Base-by-base conservation (phyloP, 92 coral and sea anemone genomes). In the Muricea muricata region DNA sequence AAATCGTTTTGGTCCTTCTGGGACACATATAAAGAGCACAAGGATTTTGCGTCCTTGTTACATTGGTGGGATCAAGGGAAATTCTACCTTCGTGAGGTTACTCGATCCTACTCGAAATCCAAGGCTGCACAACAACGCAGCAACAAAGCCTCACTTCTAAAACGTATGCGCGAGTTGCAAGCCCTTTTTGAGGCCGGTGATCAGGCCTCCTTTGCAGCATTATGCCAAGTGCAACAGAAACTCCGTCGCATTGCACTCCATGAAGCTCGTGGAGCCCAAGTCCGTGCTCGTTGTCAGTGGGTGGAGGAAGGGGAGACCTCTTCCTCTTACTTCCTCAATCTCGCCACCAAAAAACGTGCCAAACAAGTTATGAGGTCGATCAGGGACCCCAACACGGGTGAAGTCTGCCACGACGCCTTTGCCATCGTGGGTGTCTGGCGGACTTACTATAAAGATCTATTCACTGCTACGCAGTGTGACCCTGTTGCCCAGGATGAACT, bases 41-140 rank as follows among this genome's bases (percentile, higher is more conserved):
- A 0, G 8, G 79, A 67, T 30, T 67, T 83, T 20, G 20, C 10
- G 20, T 68, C 79, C 37, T 55, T 80, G 14, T 26, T 60, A 18
- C 72, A 83, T 37, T 83, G 87, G 87, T 83, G 87, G 87, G 87
- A 83, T 32, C 28, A 29, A 35, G 87, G 87, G 18, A 83, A 83
- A 39, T 72, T 70, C 42, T 83, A 83, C 26, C 45, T 83, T 1
- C 55, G 48, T 20, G 87, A 39, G 41, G 4, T 83, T 18, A 46
- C 87, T 6, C 78, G n/a, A n/a, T n/a, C n/a, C n/a, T n/a, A n/a
- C n/a, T n/a, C n/a, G n/a, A n/a, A n/a, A n/a, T n/a, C n/a, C n/a
- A n/a, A n/a, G n/a, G n/a, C n/a, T 71, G 2, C 45, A 25, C 55
- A 23, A 21, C 37, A 29, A 26, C 48, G 25, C 23, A n/a, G n/a